Percentiles rank a stretch among this genome's conserved stretches.
These are phyloP conservation scores for Olivierus martensii DNA, from an alignment of 1,140 invertebrate species.

Conservation along the genomic window DNA sequence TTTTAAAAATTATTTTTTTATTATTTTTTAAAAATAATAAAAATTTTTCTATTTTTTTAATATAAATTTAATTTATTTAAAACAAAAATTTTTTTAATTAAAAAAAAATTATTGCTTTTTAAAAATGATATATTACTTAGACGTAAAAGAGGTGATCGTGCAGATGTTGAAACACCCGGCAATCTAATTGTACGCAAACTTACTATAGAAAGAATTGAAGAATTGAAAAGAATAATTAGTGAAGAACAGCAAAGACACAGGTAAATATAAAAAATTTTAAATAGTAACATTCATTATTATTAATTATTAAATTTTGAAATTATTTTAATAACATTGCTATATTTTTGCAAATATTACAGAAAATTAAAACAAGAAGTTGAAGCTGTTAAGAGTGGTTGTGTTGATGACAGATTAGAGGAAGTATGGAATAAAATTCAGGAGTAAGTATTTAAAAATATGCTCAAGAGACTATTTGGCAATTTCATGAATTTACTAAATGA, in stretches of 20 bases:
- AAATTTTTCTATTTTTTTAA: too few relatives aligned
- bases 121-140: too few relatives aligned
- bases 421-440: conserved; percentile 57
- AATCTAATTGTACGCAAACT: not conserved
- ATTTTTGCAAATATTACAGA: conserved; percentile 26
- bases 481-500: too few relatives aligned
- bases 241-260: conserved; percentile 53
- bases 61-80: too few relatives aligned
- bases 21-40: too few relatives aligned
- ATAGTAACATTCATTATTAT: too few relatives aligned
- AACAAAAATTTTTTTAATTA: too few relatives aligned
- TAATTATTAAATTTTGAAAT: too few relatives aligned
- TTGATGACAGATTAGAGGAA: conserved; percentile 42
- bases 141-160: conserved; percentile 57
- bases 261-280: too few relatives aligned
- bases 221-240: conserved; percentile 52
- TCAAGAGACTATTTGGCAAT: not conserved
- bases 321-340: conserved; percentile 5
- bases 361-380: conserved; percentile 49
- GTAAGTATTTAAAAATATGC: conserved; percentile 24
- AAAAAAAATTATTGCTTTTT: too few relatives aligned
- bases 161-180: conserved; percentile 20
- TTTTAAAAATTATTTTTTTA: too few relatives aligned
- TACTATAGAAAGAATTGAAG: conserved; percentile 49
- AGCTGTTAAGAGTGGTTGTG: conserved; percentile 35